Percentiles rank a stretch among this genome's conserved stretches.
Evolutionary conservation across 2,888 invertebrate species (phyloP).

Genomic region (Nasonovia ribisnigri): DNA sequence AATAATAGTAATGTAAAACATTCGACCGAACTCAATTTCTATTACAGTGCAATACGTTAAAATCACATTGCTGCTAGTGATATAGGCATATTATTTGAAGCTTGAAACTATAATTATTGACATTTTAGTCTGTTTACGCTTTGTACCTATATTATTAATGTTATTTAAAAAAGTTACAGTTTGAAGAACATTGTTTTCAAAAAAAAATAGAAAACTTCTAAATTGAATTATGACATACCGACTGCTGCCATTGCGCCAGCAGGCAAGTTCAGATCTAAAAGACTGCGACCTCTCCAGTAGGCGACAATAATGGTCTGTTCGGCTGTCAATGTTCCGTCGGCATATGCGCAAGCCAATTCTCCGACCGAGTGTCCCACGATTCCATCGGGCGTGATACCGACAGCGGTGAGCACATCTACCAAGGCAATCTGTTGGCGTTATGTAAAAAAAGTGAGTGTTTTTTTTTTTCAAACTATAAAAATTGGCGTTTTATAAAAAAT

Average conservation of each 20-base stretch:
- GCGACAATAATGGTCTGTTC: constrained; percentile 95
- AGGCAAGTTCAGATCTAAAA: constrained; percentile 80
- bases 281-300: constrained; percentile 91
- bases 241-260: constrained; percentile 93
- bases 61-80: background rate
- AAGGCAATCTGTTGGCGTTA: constrained; percentile 91
- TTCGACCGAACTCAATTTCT: background rate
- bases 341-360: constrained; percentile 77
- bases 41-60: background rate
- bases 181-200: background rate
- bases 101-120: too few species aligned
- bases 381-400: constrained; percentile 89
- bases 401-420: constrained; percentile 83
- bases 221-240: constrained; percentile 71
- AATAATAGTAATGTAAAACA: background rate
- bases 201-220: background rate
- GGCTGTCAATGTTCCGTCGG: constrained; percentile 88
- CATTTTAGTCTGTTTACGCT: too few species aligned
- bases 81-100: background rate
- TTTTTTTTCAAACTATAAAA: too few species aligned
- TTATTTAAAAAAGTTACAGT: background rate
- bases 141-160: background rate
- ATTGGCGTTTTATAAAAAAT: too few species aligned
- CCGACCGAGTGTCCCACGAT: constrained; percentile 90
- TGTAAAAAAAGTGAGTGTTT: too few species aligned